Base-by-base conservation (phyloP, 2,888 invertebrate species). In the Hydropsyche betteni region DNA sequence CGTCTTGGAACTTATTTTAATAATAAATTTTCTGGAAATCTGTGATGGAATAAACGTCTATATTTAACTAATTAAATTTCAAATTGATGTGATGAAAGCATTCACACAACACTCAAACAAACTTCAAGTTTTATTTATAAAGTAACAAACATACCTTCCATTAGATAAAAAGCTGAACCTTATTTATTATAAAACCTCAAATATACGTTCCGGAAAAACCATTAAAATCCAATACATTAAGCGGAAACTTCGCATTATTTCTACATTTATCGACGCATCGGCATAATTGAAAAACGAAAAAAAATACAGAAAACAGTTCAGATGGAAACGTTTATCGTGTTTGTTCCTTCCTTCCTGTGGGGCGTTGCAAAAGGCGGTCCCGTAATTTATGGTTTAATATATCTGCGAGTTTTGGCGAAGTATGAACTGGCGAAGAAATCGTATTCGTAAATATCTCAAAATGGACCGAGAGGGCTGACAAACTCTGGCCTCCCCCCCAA, bases 331-430 rank as follows among this genome's bases (percentile, higher is more conserved):
- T 64, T 36, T 36, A 64, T 64, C 34, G 64, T 64, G 64, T 64
- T 64, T 64, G 64, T 64, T 64, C 64, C 64, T 24, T 50, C 64
- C 72, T 33, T 44, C 53, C 51, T 44, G 58, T 33, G 44, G 24
- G 38, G 38, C 68, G n/a, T 16, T 53, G 69, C 14, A 50, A 12
- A 68, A 38, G 69, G 53, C 70, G 52, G 58, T 58, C 14, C 14
- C 58, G 58, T 69, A 77, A 77, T 77, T 77, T 77, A 77, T 77
- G 75, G 77, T 77, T 77, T 77, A 77, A 77, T 77, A 77, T 75
- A 77, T 77, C 75, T 75, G 75, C 68, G 70, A 51, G 51, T 36
- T 24, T 24, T 24, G 24, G 24, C 24, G 8, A 34, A 64, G 74
- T 70, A 71, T 75, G 74, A 74, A 74, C 75, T 58, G 55, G 71